phyloP scores from a whole-genome alignment of 2,797 vertebrate genomes.

The Manis javanica region DNA sequence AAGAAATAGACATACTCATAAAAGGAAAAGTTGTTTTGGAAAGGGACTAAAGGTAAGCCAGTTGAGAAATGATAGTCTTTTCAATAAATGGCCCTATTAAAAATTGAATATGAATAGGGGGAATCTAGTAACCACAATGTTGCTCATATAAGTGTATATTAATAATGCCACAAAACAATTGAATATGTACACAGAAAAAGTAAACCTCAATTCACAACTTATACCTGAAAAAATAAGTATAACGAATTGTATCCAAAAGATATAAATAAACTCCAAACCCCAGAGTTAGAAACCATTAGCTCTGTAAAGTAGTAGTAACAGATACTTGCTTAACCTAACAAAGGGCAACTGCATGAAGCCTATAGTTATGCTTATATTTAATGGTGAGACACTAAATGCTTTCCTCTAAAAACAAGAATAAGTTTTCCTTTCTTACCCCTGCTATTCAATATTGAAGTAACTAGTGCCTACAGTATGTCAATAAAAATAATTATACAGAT shows the following conservation, averaged over 20 bases:
- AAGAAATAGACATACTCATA: neutral
- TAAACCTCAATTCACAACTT: neutral
- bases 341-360: neutral
- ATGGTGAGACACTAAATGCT: neutral
- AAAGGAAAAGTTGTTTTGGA: neutral
- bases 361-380: neutral
- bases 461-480: neutral
- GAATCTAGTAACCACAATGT: no score
- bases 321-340: neutral
- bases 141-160: no score
- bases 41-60: neutral
- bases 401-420: neutral
- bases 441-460: neutral
- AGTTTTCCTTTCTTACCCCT: neutral
- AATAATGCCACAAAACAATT: no score
- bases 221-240: neutral
- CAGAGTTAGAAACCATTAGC: neutral
- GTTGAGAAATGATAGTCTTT: neutral
- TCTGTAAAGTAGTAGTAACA: neutral
- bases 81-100: neutral
- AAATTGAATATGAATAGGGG: neutral
- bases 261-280: neutral
- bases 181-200: neutral
- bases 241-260: neutral
- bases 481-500: neutral